Evolutionary conservation across 2,113 vertebrate genomes (phyloP).

Genomic region (Eonycteris spelaea): DNA sequence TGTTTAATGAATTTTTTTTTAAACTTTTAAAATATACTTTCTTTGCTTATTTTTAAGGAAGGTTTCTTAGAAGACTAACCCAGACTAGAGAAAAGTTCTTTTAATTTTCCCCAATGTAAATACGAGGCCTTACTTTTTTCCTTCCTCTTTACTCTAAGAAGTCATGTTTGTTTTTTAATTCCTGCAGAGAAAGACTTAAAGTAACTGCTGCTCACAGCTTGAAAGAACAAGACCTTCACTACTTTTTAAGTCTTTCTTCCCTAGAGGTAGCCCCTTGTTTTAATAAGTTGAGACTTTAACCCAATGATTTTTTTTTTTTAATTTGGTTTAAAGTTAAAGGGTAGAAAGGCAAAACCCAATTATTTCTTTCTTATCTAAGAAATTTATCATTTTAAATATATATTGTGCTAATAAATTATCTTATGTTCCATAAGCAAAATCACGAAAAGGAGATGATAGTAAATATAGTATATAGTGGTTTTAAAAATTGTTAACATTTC

Average conservation of each 20-base stretch:
- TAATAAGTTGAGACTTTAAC: constrained; percentile 66
- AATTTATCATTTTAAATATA: constrained; percentile 24
- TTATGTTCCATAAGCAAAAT: background rate
- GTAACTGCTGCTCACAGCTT: constrained; percentile 65
- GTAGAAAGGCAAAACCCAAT: constrained; percentile 45
- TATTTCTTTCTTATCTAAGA: background rate
- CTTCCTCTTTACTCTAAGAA: constrained; percentile 40
- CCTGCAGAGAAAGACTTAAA: constrained; percentile 61
- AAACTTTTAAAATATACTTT: background rate
- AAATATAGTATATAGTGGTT: background rate
- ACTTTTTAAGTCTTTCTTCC: constrained; percentile 41
- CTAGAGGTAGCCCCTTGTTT: constrained; percentile 35
- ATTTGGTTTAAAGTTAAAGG: constrained; percentile 48
- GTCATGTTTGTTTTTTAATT: constrained; percentile 51
- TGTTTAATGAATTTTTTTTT: background rate
- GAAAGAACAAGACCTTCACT: constrained; percentile 62
- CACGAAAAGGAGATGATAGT: background rate
- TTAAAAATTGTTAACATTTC: background rate
- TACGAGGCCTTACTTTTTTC: background rate
- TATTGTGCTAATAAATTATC: background rate
- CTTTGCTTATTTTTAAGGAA: background rate
- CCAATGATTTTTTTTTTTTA: constrained; percentile 39
- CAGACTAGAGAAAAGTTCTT: background rate
- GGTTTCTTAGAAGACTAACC: background rate
- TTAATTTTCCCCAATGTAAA: background rate